These are phyloP conservation scores for Aphelinus certus DNA, from an alignment of 1,140 invertebrate genomes.

Conservation along the genomic window DNA sequence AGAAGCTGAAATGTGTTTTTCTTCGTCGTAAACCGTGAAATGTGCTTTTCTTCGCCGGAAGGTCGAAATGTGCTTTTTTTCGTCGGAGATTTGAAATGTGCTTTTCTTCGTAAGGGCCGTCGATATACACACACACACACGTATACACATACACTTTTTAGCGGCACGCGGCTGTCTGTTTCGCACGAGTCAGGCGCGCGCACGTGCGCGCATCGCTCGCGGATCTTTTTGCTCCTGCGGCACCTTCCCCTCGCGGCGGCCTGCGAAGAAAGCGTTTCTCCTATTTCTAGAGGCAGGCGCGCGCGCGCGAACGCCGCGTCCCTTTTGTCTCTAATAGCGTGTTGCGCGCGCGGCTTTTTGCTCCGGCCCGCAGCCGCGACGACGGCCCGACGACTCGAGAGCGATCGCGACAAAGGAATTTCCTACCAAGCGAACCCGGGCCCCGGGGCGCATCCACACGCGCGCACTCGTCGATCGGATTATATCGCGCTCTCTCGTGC, in stretches of 20 bases:
- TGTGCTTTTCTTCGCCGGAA: no score
- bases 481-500: neutral
- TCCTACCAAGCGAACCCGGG: constrained; percentile 38
- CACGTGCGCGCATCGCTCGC: neutral
- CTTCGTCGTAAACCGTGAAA: no score
- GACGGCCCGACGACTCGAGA: constrained; percentile 34
- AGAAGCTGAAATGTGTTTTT: no score
- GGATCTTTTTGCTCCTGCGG: neutral
- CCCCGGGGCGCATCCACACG: constrained; percentile 3
- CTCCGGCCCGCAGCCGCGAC: neutral
- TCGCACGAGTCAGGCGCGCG: no score
- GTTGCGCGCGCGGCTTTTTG: constrained; percentile 16
- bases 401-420: constrained; percentile 48
- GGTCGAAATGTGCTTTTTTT: no score
- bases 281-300: constrained; percentile 33
- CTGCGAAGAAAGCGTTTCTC: constrained; percentile 21
- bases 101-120: no score
- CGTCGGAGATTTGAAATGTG: no score
- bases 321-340: constrained; percentile 33
- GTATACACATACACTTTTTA: no score
- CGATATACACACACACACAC: neutral
- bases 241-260: constrained; percentile 9
- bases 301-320: neutral
- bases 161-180: no score
- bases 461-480: neutral